Evolutionary conservation across 1,140 invertebrate genomes (phyloP).

Genomic region (Diachasmimorpha longicaudata): DNA sequence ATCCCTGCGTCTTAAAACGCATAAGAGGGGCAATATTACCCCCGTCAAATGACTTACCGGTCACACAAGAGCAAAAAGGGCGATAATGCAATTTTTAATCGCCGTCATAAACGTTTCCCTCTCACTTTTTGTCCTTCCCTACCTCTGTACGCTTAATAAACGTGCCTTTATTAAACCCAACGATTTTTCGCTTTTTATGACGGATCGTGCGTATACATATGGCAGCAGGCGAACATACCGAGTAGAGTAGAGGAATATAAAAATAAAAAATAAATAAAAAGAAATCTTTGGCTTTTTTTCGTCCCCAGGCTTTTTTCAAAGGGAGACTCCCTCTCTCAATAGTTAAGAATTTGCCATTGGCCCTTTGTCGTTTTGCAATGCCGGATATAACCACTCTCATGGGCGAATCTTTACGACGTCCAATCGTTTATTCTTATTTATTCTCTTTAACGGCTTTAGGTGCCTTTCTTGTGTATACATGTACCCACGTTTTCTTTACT

Average conservation of each 20-base stretch:
- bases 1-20: neutral
- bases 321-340: neutral
- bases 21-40: neutral
- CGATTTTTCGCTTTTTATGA: conserved; percentile 20
- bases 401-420: conserved; percentile 8
- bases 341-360: conserved; percentile 4
- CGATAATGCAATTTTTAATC: conserved; percentile 50
- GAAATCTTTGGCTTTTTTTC: neutral
- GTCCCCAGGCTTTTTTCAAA: neutral
- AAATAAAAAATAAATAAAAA: neutral
- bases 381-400: neutral
- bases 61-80: neutral
- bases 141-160: conserved; percentile 34
- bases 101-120: conserved; percentile 41
- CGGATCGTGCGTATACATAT: conserved; percentile 11
- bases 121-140: neutral
- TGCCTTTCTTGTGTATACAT: conserved; percentile 11
- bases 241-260: neutral
- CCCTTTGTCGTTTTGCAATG: conserved; percentile 6
- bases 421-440: conserved; percentile 15
- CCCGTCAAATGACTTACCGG: neutral
- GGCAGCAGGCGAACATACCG: neutral
- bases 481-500: conserved; percentile 7
- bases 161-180: conserved; percentile 41
- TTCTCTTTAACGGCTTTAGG: conserved; percentile 12